Conservation (phyloP, 1,140 invertebrate species). For the Whitmania pigra region DNA sequence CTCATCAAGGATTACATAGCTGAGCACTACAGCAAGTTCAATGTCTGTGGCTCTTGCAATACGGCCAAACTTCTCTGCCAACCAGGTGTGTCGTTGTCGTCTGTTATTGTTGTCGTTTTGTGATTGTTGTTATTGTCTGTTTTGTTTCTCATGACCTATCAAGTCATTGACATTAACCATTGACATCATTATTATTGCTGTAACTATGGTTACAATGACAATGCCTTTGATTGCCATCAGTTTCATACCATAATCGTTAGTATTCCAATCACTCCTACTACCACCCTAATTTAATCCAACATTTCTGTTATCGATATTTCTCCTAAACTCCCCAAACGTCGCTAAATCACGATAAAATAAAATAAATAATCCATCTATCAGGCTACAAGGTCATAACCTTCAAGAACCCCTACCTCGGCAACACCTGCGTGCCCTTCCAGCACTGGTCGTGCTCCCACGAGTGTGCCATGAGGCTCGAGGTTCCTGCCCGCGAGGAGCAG, state of each 20-base stretch:
- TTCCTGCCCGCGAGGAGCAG: constrained; percentile 44
- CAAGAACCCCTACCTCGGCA: constrained; percentile 47
- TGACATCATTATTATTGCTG: too few relatives aligned
- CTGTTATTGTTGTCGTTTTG: background rate
- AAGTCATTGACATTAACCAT: too few relatives aligned
- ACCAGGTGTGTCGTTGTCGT: constrained; percentile 25
- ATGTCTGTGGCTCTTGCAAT: constrained; percentile 42
- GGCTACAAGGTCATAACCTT: constrained; percentile 48
- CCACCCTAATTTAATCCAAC: background rate
- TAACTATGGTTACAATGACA: too few relatives aligned
- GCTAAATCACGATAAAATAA: too few relatives aligned
- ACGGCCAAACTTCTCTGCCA: constrained; percentile 33
- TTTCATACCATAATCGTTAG: too few relatives aligned
- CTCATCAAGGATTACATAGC: constrained; percentile 43
- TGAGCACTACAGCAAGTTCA: constrained; percentile 41
- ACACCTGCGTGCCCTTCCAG: constrained; percentile 48
- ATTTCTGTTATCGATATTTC: constrained; percentile 23
- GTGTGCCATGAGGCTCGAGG: constrained; percentile 44
- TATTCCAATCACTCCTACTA: too few relatives aligned
- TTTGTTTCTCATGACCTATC: too few relatives aligned
- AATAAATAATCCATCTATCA: constrained; percentile 27
- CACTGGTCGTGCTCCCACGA: constrained; percentile 45
- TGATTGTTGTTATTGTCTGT: background rate
- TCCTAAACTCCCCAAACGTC: too few relatives aligned
- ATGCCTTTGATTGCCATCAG: too few relatives aligned